Percentiles rank a stretch among this genome's conserved stretches.
phyloP scores from a whole-genome alignment of 2,113 vertebrate species.

The Isichthys henryi region DNA sequence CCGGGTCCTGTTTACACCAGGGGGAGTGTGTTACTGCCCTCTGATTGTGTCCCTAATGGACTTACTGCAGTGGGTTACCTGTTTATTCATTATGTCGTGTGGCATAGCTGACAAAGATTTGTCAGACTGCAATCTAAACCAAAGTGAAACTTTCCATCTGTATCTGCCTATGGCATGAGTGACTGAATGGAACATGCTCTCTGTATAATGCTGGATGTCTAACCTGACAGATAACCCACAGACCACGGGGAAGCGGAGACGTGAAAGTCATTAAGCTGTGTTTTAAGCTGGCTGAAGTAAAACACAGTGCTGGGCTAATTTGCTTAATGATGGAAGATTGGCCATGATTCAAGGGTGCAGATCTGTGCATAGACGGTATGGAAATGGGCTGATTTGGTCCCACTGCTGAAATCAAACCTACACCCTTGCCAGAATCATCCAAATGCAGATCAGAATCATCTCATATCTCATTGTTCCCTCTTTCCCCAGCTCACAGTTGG shows the following conservation, averaged over 20 bases:
- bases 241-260: not conserved
- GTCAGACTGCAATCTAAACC: conserved; percentile 39
- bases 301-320: conserved; percentile 34
- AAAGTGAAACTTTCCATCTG: conserved; percentile 22
- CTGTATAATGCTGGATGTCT: not conserved
- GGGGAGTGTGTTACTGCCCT: not conserved
- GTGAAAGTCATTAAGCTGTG: not conserved
- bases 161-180: not conserved
- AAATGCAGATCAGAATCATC: conserved; percentile 23
- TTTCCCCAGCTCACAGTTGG: not conserved
- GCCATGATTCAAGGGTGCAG: not conserved
- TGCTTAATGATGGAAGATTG: conserved; percentile 24
- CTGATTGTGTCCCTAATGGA: conserved; percentile 51
- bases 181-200: not conserved
- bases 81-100: conserved; percentile 10
- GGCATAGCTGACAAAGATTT: conserved; percentile 41
- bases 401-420: not conserved
- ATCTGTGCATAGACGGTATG: not conserved
- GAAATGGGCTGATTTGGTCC: not conserved
- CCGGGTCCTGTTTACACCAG: not conserved
- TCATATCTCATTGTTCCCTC: not conserved
- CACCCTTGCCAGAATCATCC: not conserved
- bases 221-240: not conserved
- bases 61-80: conserved; percentile 43
- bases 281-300: conserved; percentile 19